Conservation (phyloP, 2,797 vertebrate genomes). For the Schizopygopsis malacanthus region DNA sequence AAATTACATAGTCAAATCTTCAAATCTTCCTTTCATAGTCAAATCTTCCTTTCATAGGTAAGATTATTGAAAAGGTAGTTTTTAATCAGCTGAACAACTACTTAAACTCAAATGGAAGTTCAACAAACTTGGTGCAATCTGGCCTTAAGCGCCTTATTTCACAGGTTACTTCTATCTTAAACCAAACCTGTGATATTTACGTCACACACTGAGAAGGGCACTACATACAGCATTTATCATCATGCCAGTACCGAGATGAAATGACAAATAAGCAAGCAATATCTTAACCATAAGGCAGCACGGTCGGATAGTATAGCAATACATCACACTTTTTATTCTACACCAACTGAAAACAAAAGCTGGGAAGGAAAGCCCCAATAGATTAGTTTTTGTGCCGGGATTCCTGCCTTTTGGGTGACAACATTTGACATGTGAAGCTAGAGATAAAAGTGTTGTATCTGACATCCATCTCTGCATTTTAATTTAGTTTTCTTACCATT, state of each 20-base stretch:
- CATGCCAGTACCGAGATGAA: not conserved
- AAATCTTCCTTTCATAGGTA: too few relatives aligned
- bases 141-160: not conserved
- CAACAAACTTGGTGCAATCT: not conserved
- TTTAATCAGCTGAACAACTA: too few relatives aligned
- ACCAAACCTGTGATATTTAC: conserved; percentile 4
- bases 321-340: not conserved
- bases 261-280: not conserved
- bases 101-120: too few relatives aligned
- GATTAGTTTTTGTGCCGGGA: not conserved
- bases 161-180: not conserved
- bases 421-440: not conserved
- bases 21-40: too few relatives aligned
- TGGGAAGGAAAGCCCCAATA: not conserved
- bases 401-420: not conserved
- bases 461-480: not conserved
- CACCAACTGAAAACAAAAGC: conserved; percentile 7
- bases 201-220: not conserved
- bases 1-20: too few relatives aligned
- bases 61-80: too few relatives aligned
- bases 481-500: not conserved
- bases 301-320: not conserved
- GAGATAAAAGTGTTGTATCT: not conserved
- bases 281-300: not conserved
- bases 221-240: conserved; percentile 22